phyloP scores from a whole-genome alignment of 2,888 invertebrate genomes.

The Sthenelais limicola region DNA sequence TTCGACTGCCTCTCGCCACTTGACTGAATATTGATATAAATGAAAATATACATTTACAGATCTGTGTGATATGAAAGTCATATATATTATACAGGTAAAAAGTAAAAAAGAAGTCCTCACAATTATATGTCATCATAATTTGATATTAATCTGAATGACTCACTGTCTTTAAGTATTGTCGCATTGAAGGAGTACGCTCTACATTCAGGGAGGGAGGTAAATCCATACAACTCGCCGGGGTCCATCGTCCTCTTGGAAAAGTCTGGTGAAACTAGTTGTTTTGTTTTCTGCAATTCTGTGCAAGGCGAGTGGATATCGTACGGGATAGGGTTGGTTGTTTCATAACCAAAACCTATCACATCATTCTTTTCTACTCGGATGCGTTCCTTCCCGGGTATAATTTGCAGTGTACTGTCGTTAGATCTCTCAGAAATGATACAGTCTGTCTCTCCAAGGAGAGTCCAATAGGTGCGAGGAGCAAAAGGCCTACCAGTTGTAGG shows the following conservation, averaged over 20 bases:
- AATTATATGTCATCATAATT: too few species aligned
- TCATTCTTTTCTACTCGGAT: neutral
- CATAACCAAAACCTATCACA: constrained; percentile 5
- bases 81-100: too few species aligned
- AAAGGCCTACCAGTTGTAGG: too few species aligned
- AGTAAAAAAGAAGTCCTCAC: too few species aligned
- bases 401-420: neutral
- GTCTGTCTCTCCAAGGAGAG: neutral
- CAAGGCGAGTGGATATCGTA: neutral
- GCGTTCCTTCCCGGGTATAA: neutral
- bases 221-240: neutral
- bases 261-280: too few species aligned
- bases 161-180: neutral
- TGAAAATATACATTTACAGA: too few species aligned
- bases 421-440: neutral
- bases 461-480: neutral
- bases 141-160: too few species aligned
- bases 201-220: neutral
- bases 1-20: too few species aligned
- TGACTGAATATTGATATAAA: too few species aligned
- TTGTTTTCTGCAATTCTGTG: neutral
- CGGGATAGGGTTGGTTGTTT: neutral
- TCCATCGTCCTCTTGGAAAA: too few species aligned
- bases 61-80: too few species aligned
- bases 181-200: neutral